These are phyloP conservation scores for Drosophila obscura DNA, from an alignment of 1,140 invertebrate genomes.

Conservation along the genomic window DNA sequence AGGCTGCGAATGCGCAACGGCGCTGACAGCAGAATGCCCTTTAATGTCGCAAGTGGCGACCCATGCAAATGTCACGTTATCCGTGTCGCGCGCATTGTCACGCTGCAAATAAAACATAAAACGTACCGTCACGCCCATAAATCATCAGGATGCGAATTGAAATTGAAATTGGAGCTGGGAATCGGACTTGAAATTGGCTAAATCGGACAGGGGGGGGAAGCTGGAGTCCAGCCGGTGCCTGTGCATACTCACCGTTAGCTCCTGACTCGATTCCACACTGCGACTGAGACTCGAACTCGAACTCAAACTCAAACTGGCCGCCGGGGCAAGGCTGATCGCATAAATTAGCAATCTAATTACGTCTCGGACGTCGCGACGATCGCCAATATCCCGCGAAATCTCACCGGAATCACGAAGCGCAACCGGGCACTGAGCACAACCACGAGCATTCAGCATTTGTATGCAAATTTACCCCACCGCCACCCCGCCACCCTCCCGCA, in stretches of 20 bases:
- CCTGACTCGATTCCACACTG: neutral
- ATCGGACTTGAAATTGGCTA: neutral
- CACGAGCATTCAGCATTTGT: constrained; percentile 80
- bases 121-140: constrained; percentile 70
- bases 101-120: constrained; percentile 77
- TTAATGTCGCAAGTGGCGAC: constrained; percentile 71
- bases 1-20: constrained; percentile 54
- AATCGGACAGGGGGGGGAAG: neutral
- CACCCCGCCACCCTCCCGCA: neutral
- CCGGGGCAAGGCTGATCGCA: constrained; percentile 44
- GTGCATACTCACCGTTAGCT: constrained; percentile 28
- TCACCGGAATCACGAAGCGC: constrained; percentile 73
- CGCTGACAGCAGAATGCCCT: constrained; percentile 77
- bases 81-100: constrained; percentile 61
- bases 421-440: constrained; percentile 63
- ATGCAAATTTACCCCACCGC: constrained; percentile 61
- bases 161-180: constrained; percentile 20
- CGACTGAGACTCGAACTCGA: neutral
- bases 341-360: constrained; percentile 81
- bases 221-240: neutral
- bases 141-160: constrained; percentile 55
- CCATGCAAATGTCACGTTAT: constrained; percentile 74
- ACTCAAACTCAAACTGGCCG: neutral
- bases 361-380: constrained; percentile 15
- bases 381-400: constrained; percentile 64